Percentiles rank a stretch among this genome's conserved stretches.
phyloP scores from a whole-genome alignment of 2,797 vertebrate genomes.

The Adrianichthys oophorus region DNA sequence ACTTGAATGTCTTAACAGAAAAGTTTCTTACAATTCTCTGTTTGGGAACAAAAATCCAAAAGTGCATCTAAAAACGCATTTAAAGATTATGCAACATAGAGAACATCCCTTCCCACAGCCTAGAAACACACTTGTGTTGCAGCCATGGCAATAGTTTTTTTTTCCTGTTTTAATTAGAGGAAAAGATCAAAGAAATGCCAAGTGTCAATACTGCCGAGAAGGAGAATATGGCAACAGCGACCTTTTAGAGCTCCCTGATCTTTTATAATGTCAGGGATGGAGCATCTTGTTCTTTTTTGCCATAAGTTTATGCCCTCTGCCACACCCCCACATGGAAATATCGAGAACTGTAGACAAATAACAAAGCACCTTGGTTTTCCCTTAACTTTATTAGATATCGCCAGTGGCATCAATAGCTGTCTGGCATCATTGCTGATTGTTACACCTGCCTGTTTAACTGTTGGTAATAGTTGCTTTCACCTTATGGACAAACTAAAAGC shows the following conservation, averaged over 20 bases:
- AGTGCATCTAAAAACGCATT: slow-evolving; percentile 14
- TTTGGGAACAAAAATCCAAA: slow-evolving; percentile 5
- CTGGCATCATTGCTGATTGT: slow-evolving; percentile 18
- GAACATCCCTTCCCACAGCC: slow-evolving; percentile 22
- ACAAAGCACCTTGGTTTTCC: slow-evolving; percentile 6
- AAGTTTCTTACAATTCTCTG: slow-evolving; percentile 17
- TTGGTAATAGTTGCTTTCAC: neutral
- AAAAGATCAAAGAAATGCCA: slow-evolving; percentile 83
- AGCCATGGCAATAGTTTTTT: slow-evolving; percentile 72
- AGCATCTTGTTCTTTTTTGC: slow-evolving; percentile 66
- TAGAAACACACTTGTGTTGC: slow-evolving; percentile 51
- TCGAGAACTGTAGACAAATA: slow-evolving; percentile 56
- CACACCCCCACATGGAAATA: slow-evolving; percentile 63
- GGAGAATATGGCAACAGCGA: slow-evolving; percentile 75
- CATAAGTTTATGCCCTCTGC: slow-evolving; percentile 45
- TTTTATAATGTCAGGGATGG: slow-evolving; percentile 80
- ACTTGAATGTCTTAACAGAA: slow-evolving; percentile 13
- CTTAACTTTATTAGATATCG: slow-evolving; percentile 30
- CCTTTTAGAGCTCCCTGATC: slow-evolving; percentile 79
- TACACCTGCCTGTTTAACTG: slow-evolving; percentile 17
- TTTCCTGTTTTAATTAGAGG: slow-evolving; percentile 79
- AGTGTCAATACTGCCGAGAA: slow-evolving; percentile 76
- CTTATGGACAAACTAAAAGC: slow-evolving; percentile 5
- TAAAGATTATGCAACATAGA: slow-evolving; percentile 14
- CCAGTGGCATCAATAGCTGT: slow-evolving; percentile 7